Percentiles rank a stretch among this genome's conserved stretches.
Conservation (phyloP, 2,113 vertebrate species). For the Bubo bubo region DNA sequence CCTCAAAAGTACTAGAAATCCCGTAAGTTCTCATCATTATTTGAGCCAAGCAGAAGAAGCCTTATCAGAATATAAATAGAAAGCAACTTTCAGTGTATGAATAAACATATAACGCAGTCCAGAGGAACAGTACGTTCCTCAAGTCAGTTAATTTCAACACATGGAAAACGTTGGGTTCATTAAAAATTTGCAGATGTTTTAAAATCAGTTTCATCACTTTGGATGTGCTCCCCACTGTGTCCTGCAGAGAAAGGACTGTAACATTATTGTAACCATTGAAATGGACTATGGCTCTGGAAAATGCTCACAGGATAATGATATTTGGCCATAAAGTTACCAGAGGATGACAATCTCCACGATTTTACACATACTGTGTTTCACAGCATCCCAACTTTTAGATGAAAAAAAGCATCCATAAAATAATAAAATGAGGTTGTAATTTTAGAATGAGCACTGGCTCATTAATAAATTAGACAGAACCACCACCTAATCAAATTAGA, state of each 20-base stretch:
- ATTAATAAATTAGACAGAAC: not conserved
- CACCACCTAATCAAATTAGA: not conserved
- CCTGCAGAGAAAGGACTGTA: not conserved
- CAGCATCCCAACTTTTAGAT: not conserved
- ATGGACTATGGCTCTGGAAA: not conserved
- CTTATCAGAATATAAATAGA: not conserved
- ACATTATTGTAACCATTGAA: rapidly evolving
- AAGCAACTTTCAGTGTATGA: not conserved
- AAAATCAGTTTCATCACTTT: rapidly evolving
- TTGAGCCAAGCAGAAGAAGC: not conserved
- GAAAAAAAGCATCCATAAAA: not conserved
- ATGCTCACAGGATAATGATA: rapidly evolving
- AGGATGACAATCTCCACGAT: not conserved
- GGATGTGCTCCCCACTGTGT: not conserved
- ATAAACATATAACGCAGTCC: not conserved
- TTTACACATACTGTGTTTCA: not conserved
- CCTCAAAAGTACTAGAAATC: not conserved
- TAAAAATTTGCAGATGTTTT: not conserved
- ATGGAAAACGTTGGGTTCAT: not conserved
- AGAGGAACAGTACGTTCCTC: not conserved
- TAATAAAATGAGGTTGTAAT: not conserved
- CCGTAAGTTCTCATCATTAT: not conserved
- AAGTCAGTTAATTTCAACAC: not conserved
- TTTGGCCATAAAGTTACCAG: not conserved
- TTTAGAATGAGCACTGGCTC: not conserved